Conservation (phyloP, 1,140 invertebrate species). For the Apis laboriosa region DNA sequence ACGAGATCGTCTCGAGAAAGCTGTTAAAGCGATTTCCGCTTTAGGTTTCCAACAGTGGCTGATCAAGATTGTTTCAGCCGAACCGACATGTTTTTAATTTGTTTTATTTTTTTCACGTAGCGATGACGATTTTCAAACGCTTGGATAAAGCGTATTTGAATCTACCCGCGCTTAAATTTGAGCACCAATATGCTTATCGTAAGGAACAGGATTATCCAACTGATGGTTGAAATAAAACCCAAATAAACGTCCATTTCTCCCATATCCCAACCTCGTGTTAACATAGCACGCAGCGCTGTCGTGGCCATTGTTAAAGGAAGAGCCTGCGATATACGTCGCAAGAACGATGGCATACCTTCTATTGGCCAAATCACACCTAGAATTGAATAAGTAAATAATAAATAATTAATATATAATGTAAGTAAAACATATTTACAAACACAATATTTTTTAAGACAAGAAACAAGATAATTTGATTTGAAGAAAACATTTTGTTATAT, state of each 20-base stretch:
- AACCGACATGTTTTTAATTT: not conserved
- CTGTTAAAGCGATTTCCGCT: not conserved
- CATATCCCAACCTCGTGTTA: slow-evolving; percentile 94
- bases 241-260: slow-evolving; percentile 91
- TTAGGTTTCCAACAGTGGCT: not conserved
- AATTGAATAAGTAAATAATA: slow-evolving; percentile 1
- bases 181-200: slow-evolving; percentile 90
- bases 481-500: slow-evolving; percentile 3
- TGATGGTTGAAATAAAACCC: slow-evolving; percentile 93
- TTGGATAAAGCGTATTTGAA: too few relatives aligned
- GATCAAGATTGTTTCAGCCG: not conserved
- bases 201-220: slow-evolving; percentile 94
- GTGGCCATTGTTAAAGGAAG: slow-evolving; percentile 95
- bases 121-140: slow-evolving; percentile 4
- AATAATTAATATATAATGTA: too few relatives aligned
- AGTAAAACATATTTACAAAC: not conserved
- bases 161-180: slow-evolving; percentile 88
- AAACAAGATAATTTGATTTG: not conserved
- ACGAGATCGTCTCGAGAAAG: slow-evolving; percentile 39
- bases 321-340: slow-evolving; percentile 91
- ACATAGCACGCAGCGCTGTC: slow-evolving; percentile 92
- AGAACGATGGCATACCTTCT: slow-evolving; percentile 92
- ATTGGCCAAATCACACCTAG: slow-evolving; percentile 93
- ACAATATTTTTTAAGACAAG: not conserved
- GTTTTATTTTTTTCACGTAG: slow-evolving; percentile 4